Conservation (phyloP, 2,888 invertebrate species). For the Cinara cedri region DNA sequence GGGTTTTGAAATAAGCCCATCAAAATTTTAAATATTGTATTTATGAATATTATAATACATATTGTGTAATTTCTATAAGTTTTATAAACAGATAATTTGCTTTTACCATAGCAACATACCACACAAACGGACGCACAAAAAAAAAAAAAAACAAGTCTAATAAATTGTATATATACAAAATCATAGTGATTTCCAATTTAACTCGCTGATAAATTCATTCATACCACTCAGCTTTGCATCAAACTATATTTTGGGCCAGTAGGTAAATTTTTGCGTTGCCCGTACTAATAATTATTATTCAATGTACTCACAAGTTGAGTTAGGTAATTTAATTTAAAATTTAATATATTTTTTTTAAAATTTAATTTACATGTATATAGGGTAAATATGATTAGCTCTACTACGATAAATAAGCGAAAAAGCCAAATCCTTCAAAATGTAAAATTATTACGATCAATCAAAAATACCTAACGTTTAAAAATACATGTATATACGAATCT, state of each 20-base stretch:
- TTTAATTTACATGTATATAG: conserved; percentile 2
- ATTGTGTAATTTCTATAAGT: not conserved
- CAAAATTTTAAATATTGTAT: conserved; percentile 8
- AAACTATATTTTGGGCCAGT: not conserved
- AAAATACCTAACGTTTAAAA: conserved; percentile 24
- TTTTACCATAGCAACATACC: conserved; percentile 19
- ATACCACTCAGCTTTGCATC: conserved; percentile 6
- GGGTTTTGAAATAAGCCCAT: conserved; percentile 25
- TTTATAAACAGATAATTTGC: not conserved
- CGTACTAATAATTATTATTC: not conserved
- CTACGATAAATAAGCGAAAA: conserved; percentile 35
- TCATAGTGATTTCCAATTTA: not conserved
- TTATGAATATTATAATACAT: not conserved
- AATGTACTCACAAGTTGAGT: conserved; percentile 2
- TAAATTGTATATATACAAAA: conserved; percentile 23
- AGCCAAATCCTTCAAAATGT: conserved; percentile 40
- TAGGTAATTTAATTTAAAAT: not conserved
- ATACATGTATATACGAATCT: not conserved
- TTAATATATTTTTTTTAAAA: not conserved
- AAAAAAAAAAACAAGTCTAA: not conserved
- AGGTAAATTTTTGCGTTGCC: not conserved
- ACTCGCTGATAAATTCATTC: not conserved
- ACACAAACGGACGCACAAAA: conserved; percentile 43
- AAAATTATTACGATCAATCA: conserved; percentile 20
- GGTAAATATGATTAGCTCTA: conserved; percentile 41